Evolutionary conservation across 2,113 vertebrate genomes (phyloP), one percentile per base, ranked within the genome.

Genomic region (Oreochromis aureus): DNA sequence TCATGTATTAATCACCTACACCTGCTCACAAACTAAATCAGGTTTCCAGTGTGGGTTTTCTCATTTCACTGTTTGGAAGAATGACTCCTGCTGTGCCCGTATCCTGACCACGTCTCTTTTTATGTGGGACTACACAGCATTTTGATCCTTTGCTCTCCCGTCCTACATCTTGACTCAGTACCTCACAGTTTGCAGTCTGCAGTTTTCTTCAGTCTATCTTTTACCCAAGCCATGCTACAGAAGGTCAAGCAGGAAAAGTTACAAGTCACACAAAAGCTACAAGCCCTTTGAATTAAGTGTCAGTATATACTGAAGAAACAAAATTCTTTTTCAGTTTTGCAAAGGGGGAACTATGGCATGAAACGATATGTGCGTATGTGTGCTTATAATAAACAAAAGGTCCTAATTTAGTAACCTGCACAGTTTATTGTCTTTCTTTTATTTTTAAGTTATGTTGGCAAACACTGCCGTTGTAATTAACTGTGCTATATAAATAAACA

Each of bases 101-200:
- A 8, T 30, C 41, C 24, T 30, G 0, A 76, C 46, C 71, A 19
- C 41, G 69, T 30, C 1, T 18, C 7, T 69, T 1, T 22, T 58
- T 13, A n/a, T 66, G 61, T 36, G 61, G 61, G 7, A 41, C 66
- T 44, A 15, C 36, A 4, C 5, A 0, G 24, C 44, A 0, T 48
- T 48, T 1, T 48, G 27, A 30, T 32, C 7, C 44, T 24, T 73
- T 73, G 39, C 13, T 10, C 3, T 24, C 22, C 7, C 0, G 2
- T 24, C 22, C n/a, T 24, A 24, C 66, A 44, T 71, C 36, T 6
- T 71, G 0, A 44, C 39, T 27, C 41, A 48, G 16, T 48, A 6
- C 41, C 69, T 76, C 69, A 30, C 9, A 30, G 1, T 76, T 48
- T 48, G 24, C 41, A 12, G 13, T 73, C 41, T 73, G 22, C 9